A percentile compares a stretch with the other conserved stretches of the same genome.
These are phyloP conservation scores for Rhinatrema bivittatum DNA, from an alignment of 2,797 vertebrate species.

Conservation along the genomic window DNA sequence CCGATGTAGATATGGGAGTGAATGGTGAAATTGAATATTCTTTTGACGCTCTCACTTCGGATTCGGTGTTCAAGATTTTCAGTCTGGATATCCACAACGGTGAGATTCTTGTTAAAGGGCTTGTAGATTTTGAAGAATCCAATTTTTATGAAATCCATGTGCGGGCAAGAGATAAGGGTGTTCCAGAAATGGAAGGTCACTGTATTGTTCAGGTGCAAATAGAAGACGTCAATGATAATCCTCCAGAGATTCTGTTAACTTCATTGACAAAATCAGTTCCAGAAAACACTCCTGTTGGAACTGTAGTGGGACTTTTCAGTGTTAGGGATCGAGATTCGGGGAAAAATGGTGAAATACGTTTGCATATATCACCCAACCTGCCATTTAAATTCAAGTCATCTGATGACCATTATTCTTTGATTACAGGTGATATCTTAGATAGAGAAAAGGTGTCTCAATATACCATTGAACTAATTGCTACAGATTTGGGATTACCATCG, in stretches of 20 bases:
- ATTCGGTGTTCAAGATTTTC: conserved; percentile 66
- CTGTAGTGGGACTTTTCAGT: conserved; percentile 80
- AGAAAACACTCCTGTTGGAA: conserved; percentile 73
- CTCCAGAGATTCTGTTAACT: conserved; percentile 78
- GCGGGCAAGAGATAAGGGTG: conserved; percentile 79
- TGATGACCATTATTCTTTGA: conserved; percentile 78
- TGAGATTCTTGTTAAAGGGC: conserved; percentile 72
- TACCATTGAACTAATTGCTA: conserved; percentile 68
- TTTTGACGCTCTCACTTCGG: conserved; percentile 80
- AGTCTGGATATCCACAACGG: conserved; percentile 73
- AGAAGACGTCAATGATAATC: conserved; percentile 83
- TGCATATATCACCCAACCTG: conserved; percentile 63
- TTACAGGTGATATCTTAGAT: conserved; percentile 70
- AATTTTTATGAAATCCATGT: conserved; percentile 77
- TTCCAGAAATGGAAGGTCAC: conserved; percentile 83
- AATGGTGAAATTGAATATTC: conserved; percentile 78
- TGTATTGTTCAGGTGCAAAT: conserved; percentile 83
- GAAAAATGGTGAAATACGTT: conserved; percentile 70
- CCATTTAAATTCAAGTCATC: conserved; percentile 78
- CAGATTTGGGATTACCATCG: conserved; percentile 75
- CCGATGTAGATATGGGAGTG: conserved; percentile 74
- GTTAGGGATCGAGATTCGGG: conserved; percentile 78
- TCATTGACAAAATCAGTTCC: conserved; percentile 72
- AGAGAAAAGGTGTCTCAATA: conserved; percentile 77
- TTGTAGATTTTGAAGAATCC: conserved; percentile 80